A percentile compares a stretch with the other conserved stretches of the same genome.
Evolutionary conservation across 2,888 invertebrate genomes (phyloP).

Genomic region (Pseudococcus viburni): DNA sequence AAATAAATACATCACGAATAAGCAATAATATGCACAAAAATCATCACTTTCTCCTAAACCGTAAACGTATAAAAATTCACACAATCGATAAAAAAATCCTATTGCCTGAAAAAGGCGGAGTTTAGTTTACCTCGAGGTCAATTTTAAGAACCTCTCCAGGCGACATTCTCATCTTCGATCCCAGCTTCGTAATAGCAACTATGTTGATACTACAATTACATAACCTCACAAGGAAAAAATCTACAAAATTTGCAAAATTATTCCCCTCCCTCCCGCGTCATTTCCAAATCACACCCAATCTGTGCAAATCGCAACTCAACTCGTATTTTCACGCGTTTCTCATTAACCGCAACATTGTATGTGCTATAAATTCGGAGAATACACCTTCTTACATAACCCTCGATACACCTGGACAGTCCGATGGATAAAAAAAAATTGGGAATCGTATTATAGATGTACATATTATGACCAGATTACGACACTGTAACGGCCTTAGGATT

Average conservation of each 20-base stretch:
- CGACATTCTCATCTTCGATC: not conserved
- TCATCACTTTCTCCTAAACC: no score
- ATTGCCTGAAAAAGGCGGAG: not conserved
- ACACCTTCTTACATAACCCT: not conserved
- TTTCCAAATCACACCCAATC: not conserved
- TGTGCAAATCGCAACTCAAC: not conserved
- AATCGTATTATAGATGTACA: conserved; percentile 6
- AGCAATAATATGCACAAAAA: not conserved
- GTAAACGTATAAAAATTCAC: not conserved
- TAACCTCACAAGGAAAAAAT: not conserved
- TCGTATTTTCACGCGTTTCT: not conserved
- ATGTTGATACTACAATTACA: not conserved
- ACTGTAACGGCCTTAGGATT: conserved; percentile 1
- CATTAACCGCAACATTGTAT: not conserved
- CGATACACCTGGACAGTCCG: not conserved
- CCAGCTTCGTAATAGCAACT: not conserved
- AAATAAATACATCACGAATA: not conserved
- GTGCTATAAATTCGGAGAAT: not conserved
- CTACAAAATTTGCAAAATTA: not conserved
- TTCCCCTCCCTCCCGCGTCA: not conserved
- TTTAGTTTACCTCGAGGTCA: not conserved
- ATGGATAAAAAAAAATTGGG: not conserved
- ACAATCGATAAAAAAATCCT: not conserved
- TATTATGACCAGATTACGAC: not conserved
- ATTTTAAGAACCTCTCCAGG: not conserved